phyloP scores from a whole-genome alignment of 1,140 invertebrate species.

The Pissodes strobi region DNA sequence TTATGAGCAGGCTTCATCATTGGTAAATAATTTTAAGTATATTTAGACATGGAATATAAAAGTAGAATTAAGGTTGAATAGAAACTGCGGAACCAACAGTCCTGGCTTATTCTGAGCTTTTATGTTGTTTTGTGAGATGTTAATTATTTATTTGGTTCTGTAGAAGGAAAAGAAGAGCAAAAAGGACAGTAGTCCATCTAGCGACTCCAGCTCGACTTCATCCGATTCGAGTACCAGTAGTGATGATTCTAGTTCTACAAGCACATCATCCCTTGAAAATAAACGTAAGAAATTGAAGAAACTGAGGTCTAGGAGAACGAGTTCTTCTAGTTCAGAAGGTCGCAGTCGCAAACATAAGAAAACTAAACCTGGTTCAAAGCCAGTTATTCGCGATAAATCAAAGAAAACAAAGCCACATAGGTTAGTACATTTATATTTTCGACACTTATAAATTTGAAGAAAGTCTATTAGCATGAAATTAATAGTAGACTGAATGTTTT shows the following conservation, averaged over 20 bases:
- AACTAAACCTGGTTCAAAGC: constrained; percentile 54
- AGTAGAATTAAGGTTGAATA: too few species aligned
- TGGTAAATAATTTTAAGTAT: too few species aligned
- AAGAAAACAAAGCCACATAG: constrained; percentile 50
- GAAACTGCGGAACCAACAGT: too few species aligned
- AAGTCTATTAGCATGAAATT: not conserved
- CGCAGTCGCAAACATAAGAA: constrained; percentile 57
- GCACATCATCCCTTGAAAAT: constrained; percentile 57
- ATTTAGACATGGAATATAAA: too few species aligned
- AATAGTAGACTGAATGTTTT: not conserved
- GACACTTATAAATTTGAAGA: not conserved
- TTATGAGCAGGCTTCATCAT: too few species aligned
- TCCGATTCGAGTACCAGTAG: constrained; percentile 66
- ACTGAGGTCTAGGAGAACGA: constrained; percentile 63
- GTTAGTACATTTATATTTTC: not conserved
- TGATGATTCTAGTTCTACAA: constrained; percentile 63
- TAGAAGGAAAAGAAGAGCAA: constrained; percentile 56
- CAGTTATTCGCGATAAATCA: constrained; percentile 43
- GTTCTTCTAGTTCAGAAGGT: constrained; percentile 64
- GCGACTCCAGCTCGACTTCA: constrained; percentile 65
- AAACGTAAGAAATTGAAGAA: constrained; percentile 61
- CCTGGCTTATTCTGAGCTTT: too few species aligned
- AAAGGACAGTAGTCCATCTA: constrained; percentile 69
- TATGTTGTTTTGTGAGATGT: too few species aligned
- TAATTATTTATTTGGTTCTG: too few species aligned